Evolutionary conservation across 2,888 invertebrate genomes (phyloP), one percentile per base, ranked within the genome.

Genomic region (Lutraria lutraria): DNA sequence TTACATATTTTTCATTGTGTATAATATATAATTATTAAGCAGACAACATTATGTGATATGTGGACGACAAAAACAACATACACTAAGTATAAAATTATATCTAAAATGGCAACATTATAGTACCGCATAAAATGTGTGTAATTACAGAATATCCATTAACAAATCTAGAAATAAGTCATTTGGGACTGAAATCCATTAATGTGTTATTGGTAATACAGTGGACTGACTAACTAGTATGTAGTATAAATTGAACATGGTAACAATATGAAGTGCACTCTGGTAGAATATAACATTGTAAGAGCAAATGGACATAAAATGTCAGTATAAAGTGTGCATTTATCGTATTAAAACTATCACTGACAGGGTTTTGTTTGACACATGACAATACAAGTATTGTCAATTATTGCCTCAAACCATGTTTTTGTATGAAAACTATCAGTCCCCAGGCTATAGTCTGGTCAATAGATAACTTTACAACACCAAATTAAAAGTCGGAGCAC

Each of bases 111-210:
- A 25, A 25, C n/a, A 25, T n/a, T 25, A n/a, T n/a, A n/a, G n/a
- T n/a, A n/a, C n/a, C n/a, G 25, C 25, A 25, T 68, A 68, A 25
- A 68, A 68, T 60, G n/a, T 68, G 63, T n/a, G n/a, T 68, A 68
- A 68, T 68, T 12, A 68, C 25, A 68, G 63, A 25, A 68, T 68
- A 25, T n/a, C 25, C 63, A 68, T 68, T 68, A 68, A 68, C 63
- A 68, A 68, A 68, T 68, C 25, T 68, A 13, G 25, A 25, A 68
- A 68, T n/a, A 25, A 76, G 31, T 34, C 76, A 76, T 34, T 34
- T 34, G 76, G 76, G 76, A 76, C 16, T 34, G 13, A 76, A 76
- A 76, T 76, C 76, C 76, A 76, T 76, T 76, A 34, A 34, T 6
- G 34, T 34, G 19, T 34, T 12, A 25, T 31, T 76, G 16, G 76